Percentiles rank a stretch among this genome's conserved stretches.
Evolutionary conservation across 1,140 invertebrate genomes (phyloP).

Genomic region (Leguminivora glycinivorella): DNA sequence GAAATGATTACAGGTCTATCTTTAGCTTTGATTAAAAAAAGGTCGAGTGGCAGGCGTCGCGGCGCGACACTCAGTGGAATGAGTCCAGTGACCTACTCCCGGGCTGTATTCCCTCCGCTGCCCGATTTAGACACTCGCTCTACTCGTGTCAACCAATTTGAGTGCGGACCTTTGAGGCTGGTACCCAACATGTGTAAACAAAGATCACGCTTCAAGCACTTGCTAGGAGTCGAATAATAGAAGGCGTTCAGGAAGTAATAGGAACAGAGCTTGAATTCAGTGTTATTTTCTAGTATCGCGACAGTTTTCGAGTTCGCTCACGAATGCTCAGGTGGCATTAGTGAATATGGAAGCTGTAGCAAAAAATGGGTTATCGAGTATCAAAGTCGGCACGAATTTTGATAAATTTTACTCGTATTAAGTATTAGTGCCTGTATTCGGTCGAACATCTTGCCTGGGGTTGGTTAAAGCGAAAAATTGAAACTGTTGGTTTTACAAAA

Average conservation of each 20-base stretch:
- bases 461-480: too few species aligned
- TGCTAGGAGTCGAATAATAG: background rate
- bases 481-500: too few species aligned
- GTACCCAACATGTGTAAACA: background rate
- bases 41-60: constrained; percentile 13
- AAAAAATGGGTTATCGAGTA: too few species aligned
- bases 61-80: constrained; percentile 1
- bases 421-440: too few species aligned
- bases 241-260: background rate
- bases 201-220: too few species aligned
- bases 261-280: background rate
- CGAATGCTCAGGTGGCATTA: too few species aligned
- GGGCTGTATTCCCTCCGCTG: background rate
- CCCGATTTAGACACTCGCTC: background rate
- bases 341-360: too few species aligned
- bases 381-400: too few species aligned
- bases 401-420: too few species aligned
- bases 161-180: background rate
- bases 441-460: too few species aligned
- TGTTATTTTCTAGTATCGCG: background rate
- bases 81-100: constrained; percentile 6
- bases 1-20: constrained; percentile 6
- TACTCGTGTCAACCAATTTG: background rate
- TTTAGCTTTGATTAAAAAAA: constrained; percentile 15
- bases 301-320: too few species aligned